phyloP scores from a whole-genome alignment of 1,140 invertebrate species.

The Pissodes strobi region DNA sequence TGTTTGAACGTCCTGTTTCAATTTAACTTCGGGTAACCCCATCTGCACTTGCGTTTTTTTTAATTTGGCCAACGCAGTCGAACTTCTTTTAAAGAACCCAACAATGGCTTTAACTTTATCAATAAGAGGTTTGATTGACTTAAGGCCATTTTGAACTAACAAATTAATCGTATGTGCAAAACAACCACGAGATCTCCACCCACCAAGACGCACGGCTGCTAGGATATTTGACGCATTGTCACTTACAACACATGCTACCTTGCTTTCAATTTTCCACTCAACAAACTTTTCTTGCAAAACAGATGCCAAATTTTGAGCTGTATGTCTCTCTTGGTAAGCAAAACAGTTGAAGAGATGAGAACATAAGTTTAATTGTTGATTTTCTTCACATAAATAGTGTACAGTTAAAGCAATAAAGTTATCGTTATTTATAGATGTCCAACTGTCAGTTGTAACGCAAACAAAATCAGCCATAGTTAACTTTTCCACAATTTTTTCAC shows the following conservation, averaged over 20 bases:
- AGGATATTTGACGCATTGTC: constrained; percentile 23
- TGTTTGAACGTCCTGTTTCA: constrained; percentile 7
- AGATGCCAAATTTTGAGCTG: constrained; percentile 2
- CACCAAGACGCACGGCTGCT: constrained; percentile 4
- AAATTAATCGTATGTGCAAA: constrained; percentile 25
- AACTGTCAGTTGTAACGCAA: constrained; percentile 11
- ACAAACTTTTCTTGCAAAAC: constrained; percentile 2
- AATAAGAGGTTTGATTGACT: background rate
- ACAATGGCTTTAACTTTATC: constrained; percentile 20
- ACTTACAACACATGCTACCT: constrained; percentile 12
- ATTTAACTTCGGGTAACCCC: constrained; percentile 7
- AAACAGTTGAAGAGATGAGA: constrained; percentile 10
- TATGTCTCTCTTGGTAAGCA: constrained; percentile 8
- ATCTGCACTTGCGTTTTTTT: constrained; percentile 13
- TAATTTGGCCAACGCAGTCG: constrained; percentile 5
- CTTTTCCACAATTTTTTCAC: no score
- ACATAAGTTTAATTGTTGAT: background rate
- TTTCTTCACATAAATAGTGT: constrained; percentile 2
- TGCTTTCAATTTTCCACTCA: constrained; percentile 9
- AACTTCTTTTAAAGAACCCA: constrained; percentile 22
- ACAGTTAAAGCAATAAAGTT: constrained; percentile 13
- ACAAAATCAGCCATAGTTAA: no score
- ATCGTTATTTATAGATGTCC: constrained; percentile 19
- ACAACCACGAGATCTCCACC: background rate
- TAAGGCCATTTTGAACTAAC: constrained; percentile 10